These are phyloP conservation scores for Musca domestica DNA, from an alignment of 1,140 invertebrate genomes.

Conservation along the genomic window DNA sequence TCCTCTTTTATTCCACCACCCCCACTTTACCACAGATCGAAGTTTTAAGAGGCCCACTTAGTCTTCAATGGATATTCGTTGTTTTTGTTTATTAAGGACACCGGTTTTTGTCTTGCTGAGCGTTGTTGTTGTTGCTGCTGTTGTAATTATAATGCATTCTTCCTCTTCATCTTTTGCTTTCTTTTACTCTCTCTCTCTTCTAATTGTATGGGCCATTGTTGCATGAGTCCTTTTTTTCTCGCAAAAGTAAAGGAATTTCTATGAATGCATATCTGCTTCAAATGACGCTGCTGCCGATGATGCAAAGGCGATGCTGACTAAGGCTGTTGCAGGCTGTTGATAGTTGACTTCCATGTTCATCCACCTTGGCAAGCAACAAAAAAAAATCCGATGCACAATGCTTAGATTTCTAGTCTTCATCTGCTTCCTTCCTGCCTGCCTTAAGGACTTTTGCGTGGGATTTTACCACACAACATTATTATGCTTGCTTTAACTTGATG, in stretches of 20 bases:
- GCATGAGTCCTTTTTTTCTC: not conserved
- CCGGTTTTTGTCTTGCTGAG: not conserved
- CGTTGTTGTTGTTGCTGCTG: not conserved
- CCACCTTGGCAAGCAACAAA: too few relatives aligned
- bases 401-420: too few relatives aligned
- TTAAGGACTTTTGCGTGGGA: too few relatives aligned
- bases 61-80: not conserved
- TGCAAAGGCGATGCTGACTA: not conserved
- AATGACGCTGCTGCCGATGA: not conserved
- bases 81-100: not conserved
- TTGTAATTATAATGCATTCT: not conserved
- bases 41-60: too few relatives aligned
- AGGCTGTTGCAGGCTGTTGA: too few relatives aligned
- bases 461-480: slow-evolving; percentile 13
- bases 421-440: too few relatives aligned
- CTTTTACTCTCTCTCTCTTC: not conserved
- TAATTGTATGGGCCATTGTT: not conserved
- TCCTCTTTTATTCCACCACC: too few relatives aligned
- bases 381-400: too few relatives aligned
- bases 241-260: not conserved
- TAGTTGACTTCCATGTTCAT: too few relatives aligned
- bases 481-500: slow-evolving; percentile 10
- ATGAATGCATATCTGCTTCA: not conserved
- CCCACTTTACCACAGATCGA: too few relatives aligned
- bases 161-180: too few relatives aligned